Evolutionary conservation across 2,797 vertebrate species (phyloP), one percentile per base, ranked within the genome.

Genomic region (Synanceia verrucosa): DNA sequence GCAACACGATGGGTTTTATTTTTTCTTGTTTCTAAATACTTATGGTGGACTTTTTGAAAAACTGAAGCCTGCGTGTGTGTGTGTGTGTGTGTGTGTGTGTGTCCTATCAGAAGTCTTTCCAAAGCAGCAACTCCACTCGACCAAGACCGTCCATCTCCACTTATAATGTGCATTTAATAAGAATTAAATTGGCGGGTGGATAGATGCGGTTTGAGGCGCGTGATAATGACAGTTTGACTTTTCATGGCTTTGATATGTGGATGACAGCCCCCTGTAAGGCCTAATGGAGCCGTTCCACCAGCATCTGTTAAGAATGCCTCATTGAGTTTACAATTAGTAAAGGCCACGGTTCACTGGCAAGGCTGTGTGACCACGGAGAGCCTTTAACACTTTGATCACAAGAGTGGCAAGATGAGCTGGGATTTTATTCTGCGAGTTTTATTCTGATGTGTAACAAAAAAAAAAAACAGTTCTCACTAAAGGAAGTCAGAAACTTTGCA

Each of bases 271-370:
- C 56, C 79, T 82, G 88, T 89, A 85, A 77, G 84, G 86, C 82
- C 89, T 90, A 93, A 94, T 93, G 91, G 88, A 90, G 85, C 84
- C 86, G 91, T 94, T 93, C 90, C 91, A 91, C 91, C 87, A 80
- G 88, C 93, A 94, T 93, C 92, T 94, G 92, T 92, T 94, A 90
- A 93, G 86, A 89, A 93, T 93, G 92, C 91, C 92, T 93, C 93
- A 93, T 92, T 94, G 93, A 88, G 79, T 91, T 92, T 89, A 93
- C 91, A 94, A 94, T 94, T 93, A 94, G 89, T 74, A 82, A 75
- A 84, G 85, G 90, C 89, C 85, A 93, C 85, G 92, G 89, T 91
- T 91, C 91, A 84, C 73, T 88, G 87, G 48, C 85, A 69, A n/a
- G 83, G 63, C 85, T 70, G 67, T 71, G 67, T 81, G 81, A 85